Evolutionary conservation across 2,888 invertebrate genomes (phyloP), one percentile per base, ranked within the genome.

Genomic region (Scaptomyza tumidula): DNA sequence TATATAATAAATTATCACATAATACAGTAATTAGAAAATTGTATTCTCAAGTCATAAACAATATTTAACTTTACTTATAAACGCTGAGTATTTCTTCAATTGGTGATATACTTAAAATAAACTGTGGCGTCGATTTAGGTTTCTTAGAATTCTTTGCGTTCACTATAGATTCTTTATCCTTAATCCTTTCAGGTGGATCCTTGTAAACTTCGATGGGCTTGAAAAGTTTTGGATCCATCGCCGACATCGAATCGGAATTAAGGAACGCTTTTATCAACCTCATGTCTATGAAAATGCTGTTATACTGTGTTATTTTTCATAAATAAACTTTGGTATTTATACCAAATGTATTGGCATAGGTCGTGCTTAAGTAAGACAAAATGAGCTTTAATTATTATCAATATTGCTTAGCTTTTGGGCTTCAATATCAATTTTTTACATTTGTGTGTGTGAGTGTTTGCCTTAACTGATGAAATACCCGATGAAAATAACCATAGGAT

Each of bases 281-380:
- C 27, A 48, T 62, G 33, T 9, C 16, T 43, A 6, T 44, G 7
- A 1, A 7, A 37, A n/a, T 37, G 6, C 1, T 1, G 16, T 10
- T 14, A 6, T 29, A 49, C 62, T 62, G 14, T 44, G 3, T 49
- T 35, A 44, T 37, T 35, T 10, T 9, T 29, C 0, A 19, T 10
- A 6, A 35, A 43, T 19, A 19, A 6, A 61, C 0, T 14, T 37
- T 41, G 31, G 9, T 37, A 64, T 39, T 52, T 65, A 53, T 53
- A 53, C 16, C 10, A 35, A 39, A 14, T 33, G 13, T 10, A 10
- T 65, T 64, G 53, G 5, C 33, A 27, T 53, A 53, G 66, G 62
- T 62, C 43, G n/a, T 35, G 46, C 33, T 7, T 19, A 4, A 35
- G 19, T 10, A 1, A 29, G 16, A 27, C 35, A 19, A 0, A 13